These are phyloP conservation scores for Nyctereutes procyonoides DNA, from an alignment of 2,113 vertebrate genomes.

Conservation along the genomic window DNA sequence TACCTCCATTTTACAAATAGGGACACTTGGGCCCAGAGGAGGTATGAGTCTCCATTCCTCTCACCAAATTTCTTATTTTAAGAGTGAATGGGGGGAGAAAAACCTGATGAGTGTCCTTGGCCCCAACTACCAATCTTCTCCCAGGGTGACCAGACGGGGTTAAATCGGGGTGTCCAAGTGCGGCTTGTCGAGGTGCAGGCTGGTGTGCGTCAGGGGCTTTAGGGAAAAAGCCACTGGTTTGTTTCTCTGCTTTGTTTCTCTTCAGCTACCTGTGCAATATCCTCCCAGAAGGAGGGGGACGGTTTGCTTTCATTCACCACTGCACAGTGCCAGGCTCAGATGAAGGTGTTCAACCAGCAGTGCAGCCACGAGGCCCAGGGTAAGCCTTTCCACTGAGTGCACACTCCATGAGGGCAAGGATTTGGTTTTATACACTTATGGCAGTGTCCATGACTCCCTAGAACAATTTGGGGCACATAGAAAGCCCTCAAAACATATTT, in stretches of 20 bases:
- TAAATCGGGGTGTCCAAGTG: not conserved
- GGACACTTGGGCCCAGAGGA: not conserved
- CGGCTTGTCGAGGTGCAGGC: not conserved
- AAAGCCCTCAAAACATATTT: not conserved
- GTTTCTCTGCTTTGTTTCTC: slow-evolving; percentile 1
- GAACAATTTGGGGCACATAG: not conserved
- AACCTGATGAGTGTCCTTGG: not conserved
- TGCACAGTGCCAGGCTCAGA: not conserved
- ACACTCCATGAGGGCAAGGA: not conserved
- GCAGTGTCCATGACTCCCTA: not conserved
- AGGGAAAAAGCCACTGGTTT: not conserved
- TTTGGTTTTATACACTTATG: not conserved
- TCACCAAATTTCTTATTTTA: not conserved
- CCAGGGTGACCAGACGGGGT: not conserved
- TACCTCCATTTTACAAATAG: not conserved
- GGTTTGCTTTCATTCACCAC: not conserved
- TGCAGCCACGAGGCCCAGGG: not conserved
- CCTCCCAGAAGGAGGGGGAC: not conserved
- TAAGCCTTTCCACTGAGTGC: not conserved
- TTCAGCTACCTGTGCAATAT: not conserved
- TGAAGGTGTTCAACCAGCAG: not conserved
- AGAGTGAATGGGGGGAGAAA: not conserved
- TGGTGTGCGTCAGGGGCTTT: not conserved
- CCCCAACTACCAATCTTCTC: not conserved
- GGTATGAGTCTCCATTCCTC: not conserved